Evolutionary conservation across 2,888 invertebrate species (phyloP), one percentile per base, ranked within the genome.

Genomic region (Mythimna lalbum): DNA sequence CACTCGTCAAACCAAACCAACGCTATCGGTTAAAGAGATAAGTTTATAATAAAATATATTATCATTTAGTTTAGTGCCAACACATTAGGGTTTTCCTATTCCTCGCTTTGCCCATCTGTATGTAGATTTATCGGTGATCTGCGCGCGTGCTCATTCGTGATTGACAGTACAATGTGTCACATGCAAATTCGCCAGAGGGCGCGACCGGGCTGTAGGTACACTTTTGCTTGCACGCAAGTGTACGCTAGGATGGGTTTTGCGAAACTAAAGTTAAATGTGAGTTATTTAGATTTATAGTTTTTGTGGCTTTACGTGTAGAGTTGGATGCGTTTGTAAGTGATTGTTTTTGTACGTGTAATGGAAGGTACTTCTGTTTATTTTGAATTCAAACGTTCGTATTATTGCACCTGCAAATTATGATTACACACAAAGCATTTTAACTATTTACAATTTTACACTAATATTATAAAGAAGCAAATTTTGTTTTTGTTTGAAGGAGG

Each of bases 91-190:
- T 90, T 93, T 92, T 88, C 92, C 93, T 81, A 73, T 76, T 72
- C 78, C 63, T 73, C 50, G 73, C 64, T 71, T 64, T 6, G 60
- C 56, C 78, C 87, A 88, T 90, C 89, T 90, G 89, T 90, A 90
- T 92, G 91, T 88, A 91, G 89, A 93, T 91, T 82, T 87, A 86
- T 86, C 83, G 83, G 83, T 85, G 90, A 88, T 91, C 89, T 80
- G 81, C 72, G 81, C 87, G 84, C 91, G 92, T 90, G 91, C 88
- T 84, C 86, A 23, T 60, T 50, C 57, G 66, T 93, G 94, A 94
- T 91, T 93, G 94, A 93, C 94, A 93, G 89, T 75, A 94, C 94
- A 93, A 93, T 93, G 93, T 91, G 90, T 90, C 88, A 89, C 89
- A 93, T 93, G 93, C 87, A 87, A 93, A 93, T 92, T 78, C 65